Conservation (phyloP, 2,888 invertebrate species). For the Asteroscopus sphinx region DNA sequence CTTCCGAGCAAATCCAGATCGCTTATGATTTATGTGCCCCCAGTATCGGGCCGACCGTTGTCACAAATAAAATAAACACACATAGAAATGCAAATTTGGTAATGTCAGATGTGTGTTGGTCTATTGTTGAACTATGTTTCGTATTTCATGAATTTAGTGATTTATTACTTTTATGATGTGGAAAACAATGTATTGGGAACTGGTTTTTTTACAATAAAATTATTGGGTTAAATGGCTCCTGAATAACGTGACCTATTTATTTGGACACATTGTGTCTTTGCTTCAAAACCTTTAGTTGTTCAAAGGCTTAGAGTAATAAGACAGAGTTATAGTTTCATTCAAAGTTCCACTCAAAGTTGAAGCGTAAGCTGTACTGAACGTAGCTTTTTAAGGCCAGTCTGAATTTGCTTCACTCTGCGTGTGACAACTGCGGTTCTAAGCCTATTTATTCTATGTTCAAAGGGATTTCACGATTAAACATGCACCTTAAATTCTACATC, state of each 20-base stretch:
- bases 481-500: conserved; percentile 4
- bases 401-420: too few species aligned
- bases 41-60: conserved; percentile 73
- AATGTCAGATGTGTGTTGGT: conserved; percentile 58
- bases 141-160: conserved; percentile 50
- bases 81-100: conserved; percentile 78
- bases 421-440: too few species aligned
- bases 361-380: too few species aligned
- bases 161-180: conserved; percentile 51
- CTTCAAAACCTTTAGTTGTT: conserved; percentile 4
- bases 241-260: conserved; percentile 17
- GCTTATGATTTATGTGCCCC: conserved; percentile 82
- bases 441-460: too few species aligned
- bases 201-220: conserved; percentile 24
- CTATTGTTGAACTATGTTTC: conserved; percentile 57
- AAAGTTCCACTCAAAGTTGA: too few species aligned
- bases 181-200: conserved; percentile 47
- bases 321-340: too few species aligned
- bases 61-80: conserved; percentile 75
- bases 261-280: background rate
- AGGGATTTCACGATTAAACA: conserved; percentile 4
- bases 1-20: conserved; percentile 81
- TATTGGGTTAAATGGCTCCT: conserved; percentile 44
- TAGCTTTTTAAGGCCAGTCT: too few species aligned
- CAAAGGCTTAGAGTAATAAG: too few species aligned